phyloP scores from a whole-genome alignment of 2,888 invertebrate species.

The Drosophila meridionalis region DNA sequence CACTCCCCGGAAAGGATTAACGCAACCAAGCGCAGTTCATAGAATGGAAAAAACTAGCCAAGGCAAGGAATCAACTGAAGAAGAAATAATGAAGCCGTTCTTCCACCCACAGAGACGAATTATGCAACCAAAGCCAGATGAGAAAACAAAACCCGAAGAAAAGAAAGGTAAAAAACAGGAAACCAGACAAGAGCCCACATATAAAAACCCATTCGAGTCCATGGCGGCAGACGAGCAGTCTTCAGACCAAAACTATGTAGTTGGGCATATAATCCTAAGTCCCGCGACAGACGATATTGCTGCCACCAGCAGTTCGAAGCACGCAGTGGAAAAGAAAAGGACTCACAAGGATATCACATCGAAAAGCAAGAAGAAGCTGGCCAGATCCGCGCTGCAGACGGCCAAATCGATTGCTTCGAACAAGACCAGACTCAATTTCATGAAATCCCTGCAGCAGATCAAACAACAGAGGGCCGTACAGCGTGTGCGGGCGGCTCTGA shows the following conservation, averaged over 20 bases:
- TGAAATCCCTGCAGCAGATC: background rate
- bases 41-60: background rate
- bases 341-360: background rate
- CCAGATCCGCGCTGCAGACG: background rate
- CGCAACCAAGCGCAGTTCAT: too few relatives aligned
- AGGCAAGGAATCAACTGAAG: background rate
- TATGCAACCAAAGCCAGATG: background rate
- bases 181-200: background rate
- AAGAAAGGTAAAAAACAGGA: background rate
- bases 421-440: background rate
- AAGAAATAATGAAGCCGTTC: background rate
- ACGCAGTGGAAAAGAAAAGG: background rate
- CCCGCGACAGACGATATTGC: background rate
- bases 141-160: background rate
- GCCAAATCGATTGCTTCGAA: background rate
- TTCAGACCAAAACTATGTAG: slow-evolving; percentile 3
- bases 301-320: background rate
- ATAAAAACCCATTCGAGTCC: background rate
- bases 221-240: background rate
- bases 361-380: background rate
- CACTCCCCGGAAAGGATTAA: background rate
- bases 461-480: background rate
- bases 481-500: background rate
- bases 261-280: slow-evolving; percentile 31
- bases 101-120: background rate